Evolutionary conservation across 1,140 invertebrate genomes (phyloP).

Genomic region (Drosophila elegans): DNA sequence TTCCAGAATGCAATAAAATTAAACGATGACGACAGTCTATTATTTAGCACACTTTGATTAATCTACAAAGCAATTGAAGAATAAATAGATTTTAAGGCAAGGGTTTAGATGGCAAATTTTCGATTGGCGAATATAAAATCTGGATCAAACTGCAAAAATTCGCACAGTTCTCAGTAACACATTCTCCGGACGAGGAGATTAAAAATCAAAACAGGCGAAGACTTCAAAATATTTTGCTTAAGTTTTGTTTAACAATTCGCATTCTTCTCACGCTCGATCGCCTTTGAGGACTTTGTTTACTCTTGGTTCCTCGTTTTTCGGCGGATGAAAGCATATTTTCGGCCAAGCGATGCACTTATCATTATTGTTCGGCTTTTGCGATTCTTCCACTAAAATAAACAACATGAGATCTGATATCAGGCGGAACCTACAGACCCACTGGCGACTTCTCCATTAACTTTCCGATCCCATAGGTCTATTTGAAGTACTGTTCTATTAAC

Average conservation of each 20-base stretch:
- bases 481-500: conserved; percentile 1
- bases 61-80: too few relatives aligned
- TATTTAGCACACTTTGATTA: too few relatives aligned
- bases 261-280: conserved; percentile 36
- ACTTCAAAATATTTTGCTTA: conserved; percentile 31
- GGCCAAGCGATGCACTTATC: conserved; percentile 16
- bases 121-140: conserved; percentile 1
- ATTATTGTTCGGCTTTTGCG: conserved; percentile 21
- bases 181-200: neutral
- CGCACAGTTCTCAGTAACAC: conserved; percentile 8
- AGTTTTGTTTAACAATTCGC: conserved; percentile 14
- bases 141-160: conserved; percentile 7
- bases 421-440: conserved; percentile 17
- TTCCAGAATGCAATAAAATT: neutral
- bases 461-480: neutral
- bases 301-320: conserved; percentile 10
- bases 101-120: neutral
- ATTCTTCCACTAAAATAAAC: conserved; percentile 22
- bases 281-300: conserved; percentile 44
- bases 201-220: conserved; percentile 1
- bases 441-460: conserved; percentile 3
- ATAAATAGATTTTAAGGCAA: too few relatives aligned
- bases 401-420: conserved; percentile 31
- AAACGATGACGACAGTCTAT: neutral
- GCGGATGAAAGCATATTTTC: conserved; percentile 40